Evolutionary conservation across 2,797 vertebrate genomes (phyloP).

Genomic region (Hippoglossus hippoglossus): DNA sequence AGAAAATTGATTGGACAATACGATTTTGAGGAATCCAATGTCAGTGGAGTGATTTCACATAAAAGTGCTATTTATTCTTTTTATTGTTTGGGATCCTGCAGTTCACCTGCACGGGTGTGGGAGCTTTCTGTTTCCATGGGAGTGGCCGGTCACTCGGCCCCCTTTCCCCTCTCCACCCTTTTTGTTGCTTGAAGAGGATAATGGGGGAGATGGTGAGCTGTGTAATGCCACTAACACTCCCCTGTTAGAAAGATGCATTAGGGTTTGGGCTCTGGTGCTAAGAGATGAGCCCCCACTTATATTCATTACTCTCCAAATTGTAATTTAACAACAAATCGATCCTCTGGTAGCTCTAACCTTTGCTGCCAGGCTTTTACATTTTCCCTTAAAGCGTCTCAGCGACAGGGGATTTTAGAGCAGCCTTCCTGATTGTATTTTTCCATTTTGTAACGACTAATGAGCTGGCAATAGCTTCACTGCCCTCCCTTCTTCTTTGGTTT

Average conservation of each 20-base stretch:
- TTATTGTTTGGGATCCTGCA: slow-evolving; percentile 6
- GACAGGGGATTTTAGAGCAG: slow-evolving; percentile 34
- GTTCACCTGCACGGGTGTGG: slow-evolving; percentile 47
- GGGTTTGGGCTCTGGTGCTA: slow-evolving; percentile 50
- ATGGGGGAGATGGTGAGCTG: slow-evolving; percentile 68
- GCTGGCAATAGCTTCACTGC: slow-evolving; percentile 16
- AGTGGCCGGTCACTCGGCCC: slow-evolving; percentile 63
- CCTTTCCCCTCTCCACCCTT: slow-evolving; percentile 49
- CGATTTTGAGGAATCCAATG: too few relatives aligned
- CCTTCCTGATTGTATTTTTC: slow-evolving; percentile 39
- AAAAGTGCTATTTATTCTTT: neutral
- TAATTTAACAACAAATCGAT: slow-evolving; percentile 81
- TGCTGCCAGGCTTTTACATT: slow-evolving; percentile 67
- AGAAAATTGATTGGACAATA: too few relatives aligned
- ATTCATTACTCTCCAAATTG: slow-evolving; percentile 80
- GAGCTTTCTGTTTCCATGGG: slow-evolving; percentile 74
- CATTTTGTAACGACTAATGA: slow-evolving; percentile 42
- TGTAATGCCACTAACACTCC: slow-evolving; percentile 63
- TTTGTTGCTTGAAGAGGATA: slow-evolving; percentile 65
- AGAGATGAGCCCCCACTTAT: slow-evolving; percentile 67
- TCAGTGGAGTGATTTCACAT: too few relatives aligned
- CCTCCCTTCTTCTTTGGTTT: slow-evolving; percentile 34
- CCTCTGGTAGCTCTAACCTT: slow-evolving; percentile 70
- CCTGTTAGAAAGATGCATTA: slow-evolving; percentile 70
- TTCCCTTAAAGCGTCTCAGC: slow-evolving; percentile 55